A percentile compares a stretch with the other conserved stretches of the same genome.
These are phyloP conservation scores for Syngnathus rostellatus DNA, from an alignment of 2,797 vertebrate species.

Conservation along the genomic window DNA sequence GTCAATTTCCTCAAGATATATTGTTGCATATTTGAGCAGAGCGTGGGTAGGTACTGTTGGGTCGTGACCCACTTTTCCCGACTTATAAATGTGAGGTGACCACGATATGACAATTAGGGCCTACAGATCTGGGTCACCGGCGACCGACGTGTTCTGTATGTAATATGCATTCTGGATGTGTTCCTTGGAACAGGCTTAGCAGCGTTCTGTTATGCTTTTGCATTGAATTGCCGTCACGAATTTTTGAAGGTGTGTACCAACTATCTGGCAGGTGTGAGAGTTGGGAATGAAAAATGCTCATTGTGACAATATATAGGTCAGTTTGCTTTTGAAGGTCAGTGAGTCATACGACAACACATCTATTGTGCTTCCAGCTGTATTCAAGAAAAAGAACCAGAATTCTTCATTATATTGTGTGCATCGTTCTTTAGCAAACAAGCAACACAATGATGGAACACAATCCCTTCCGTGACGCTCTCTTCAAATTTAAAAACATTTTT, in stretches of 20 bases:
- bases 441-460: not conserved
- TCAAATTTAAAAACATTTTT: not conserved
- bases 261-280: not conserved
- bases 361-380: not conserved
- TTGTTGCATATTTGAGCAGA: not conserved
- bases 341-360: not conserved
- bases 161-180: not conserved
- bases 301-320: not conserved
- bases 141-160: not conserved
- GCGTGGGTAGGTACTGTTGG: not conserved
- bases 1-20: not conserved
- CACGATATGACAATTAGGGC: not conserved
- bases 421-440: not conserved
- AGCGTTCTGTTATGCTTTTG: not conserved
- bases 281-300: not conserved
- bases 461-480: not conserved
- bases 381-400: not conserved
- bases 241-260: not conserved
- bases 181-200: not conserved
- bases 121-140: conserved; percentile 2
- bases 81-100: not conserved
- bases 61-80: conserved; percentile 2
- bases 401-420: not conserved
- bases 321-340: not conserved
- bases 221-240: not conserved